Conservation (phyloP, 2,888 invertebrate species). For the Saturnia pavonia region DNA sequence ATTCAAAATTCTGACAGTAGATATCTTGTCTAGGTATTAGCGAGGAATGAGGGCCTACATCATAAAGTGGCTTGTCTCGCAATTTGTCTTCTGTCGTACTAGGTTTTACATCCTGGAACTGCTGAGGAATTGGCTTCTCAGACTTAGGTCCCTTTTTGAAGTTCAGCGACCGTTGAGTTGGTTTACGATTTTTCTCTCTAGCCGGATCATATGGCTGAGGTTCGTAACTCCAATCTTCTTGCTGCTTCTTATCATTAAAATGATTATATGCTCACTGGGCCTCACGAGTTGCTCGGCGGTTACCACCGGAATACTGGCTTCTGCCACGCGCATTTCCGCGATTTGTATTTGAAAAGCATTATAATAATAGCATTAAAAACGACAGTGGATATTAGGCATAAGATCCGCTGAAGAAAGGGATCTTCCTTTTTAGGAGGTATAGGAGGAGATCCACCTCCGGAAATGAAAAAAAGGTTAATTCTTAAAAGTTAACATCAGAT, state of each 20-base stretch:
- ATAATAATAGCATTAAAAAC: no score
- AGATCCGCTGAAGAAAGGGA: no score
- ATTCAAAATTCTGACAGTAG: no score
- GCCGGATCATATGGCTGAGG: conserved; percentile 1
- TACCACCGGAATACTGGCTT: conserved; percentile 15
- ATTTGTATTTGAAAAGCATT: no score
- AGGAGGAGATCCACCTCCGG: no score
- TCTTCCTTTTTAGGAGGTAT: no score
- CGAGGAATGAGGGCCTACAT: no score
- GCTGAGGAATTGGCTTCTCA: no score
- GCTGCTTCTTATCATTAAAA: not conserved
- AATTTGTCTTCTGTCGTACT: not conserved
- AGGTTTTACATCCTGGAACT: not conserved
- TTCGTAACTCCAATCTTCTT: not conserved
- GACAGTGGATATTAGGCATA: no score
- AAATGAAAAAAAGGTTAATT: not conserved
- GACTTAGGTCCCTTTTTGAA: conserved; percentile 1
- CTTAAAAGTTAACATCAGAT: no score
- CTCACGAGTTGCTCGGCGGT: conserved; percentile 11
- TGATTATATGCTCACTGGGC: not conserved
- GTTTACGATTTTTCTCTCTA: not conserved
- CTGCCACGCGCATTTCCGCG: conserved; percentile 13
- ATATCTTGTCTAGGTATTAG: no score
- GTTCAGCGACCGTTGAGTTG: not conserved
- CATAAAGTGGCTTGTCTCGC: no score